phyloP scores from a whole-genome alignment of 2,888 invertebrate genomes.

The Nyleta sp. region DNA sequence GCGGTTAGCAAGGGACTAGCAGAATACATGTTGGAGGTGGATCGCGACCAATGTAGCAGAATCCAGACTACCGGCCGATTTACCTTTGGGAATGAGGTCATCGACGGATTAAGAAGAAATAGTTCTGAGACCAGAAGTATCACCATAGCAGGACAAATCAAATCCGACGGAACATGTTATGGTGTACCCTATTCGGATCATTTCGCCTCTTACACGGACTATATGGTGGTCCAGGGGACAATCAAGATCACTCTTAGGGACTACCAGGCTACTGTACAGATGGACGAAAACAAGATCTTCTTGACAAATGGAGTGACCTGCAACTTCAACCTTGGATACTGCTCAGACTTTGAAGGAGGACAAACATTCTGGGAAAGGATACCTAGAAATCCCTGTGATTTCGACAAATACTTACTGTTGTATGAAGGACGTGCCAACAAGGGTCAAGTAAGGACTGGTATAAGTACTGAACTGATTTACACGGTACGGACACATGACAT shows the following conservation, averaged over 20 bases:
- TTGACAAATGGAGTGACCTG: constrained; percentile 37
- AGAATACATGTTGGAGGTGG: background rate
- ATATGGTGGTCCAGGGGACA: constrained; percentile 53
- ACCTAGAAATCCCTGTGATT: background rate
- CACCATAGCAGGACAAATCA: constrained; percentile 35
- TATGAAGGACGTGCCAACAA: background rate
- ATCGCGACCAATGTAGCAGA: background rate
- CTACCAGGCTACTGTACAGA: constrained; percentile 19
- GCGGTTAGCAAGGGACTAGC: background rate
- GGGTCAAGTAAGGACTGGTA: background rate
- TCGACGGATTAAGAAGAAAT: constrained; percentile 23
- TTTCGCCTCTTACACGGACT: constrained; percentile 57
- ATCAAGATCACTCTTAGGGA: constrained; percentile 24
- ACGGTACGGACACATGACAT: background rate
- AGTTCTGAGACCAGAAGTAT: constrained; percentile 14
- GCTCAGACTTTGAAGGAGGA: constrained; percentile 52
- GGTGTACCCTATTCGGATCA: constrained; percentile 63
- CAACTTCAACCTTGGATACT: constrained; percentile 6
- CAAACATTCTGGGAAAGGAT: constrained; percentile 43
- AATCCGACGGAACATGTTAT: constrained; percentile 42
- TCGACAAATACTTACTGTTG: background rate
- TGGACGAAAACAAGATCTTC: constrained; percentile 37
- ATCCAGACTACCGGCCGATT: background rate
- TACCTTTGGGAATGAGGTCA: background rate
- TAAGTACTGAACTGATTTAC: background rate